These are phyloP conservation scores for Bungarus multicinctus DNA, from an alignment of 2,113 vertebrate genomes.

Conservation along the genomic window DNA sequence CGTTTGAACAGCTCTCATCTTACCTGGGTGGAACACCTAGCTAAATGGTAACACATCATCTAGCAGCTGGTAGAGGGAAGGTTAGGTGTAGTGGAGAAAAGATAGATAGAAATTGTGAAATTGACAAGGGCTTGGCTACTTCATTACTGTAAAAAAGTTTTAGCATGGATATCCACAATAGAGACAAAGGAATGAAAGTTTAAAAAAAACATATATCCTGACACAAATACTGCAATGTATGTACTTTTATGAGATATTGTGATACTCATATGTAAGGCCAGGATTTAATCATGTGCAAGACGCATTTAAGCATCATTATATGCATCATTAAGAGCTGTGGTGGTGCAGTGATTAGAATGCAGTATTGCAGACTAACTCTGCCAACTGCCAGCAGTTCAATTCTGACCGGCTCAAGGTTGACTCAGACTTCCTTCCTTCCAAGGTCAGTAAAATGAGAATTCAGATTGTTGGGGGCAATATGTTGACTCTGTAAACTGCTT, in stretches of 20 bases:
- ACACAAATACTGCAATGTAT: not conserved
- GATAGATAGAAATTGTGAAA: slow-evolving; percentile 26
- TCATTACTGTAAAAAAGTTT: not conserved
- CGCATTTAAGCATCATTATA: not conserved
- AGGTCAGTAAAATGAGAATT: too few species aligned
- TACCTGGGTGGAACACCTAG: slow-evolving; percentile 47
- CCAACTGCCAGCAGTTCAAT: too few species aligned
- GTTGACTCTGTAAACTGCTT: too few species aligned
- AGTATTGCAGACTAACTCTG: too few species aligned
- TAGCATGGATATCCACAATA: not conserved
- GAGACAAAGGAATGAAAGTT: not conserved
- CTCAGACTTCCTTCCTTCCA: too few species aligned
- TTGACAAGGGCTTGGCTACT: slow-evolving; percentile 28
- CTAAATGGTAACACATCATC: slow-evolving; percentile 53
- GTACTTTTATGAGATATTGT: not conserved
- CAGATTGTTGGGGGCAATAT: too few species aligned
- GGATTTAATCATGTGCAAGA: not conserved
- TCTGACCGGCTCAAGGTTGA: too few species aligned
- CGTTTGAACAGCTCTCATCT: slow-evolving; percentile 51
- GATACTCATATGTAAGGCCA: not conserved
- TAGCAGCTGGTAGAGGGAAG: slow-evolving; percentile 52
- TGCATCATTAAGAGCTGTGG: too few species aligned
- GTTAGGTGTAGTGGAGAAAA: slow-evolving; percentile 57
- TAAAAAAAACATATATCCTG: not conserved
- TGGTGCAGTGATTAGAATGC: too few species aligned